Base-by-base conservation (phyloP, 2,888 invertebrate genomes). In the Therioaphis trifolii region DNA sequence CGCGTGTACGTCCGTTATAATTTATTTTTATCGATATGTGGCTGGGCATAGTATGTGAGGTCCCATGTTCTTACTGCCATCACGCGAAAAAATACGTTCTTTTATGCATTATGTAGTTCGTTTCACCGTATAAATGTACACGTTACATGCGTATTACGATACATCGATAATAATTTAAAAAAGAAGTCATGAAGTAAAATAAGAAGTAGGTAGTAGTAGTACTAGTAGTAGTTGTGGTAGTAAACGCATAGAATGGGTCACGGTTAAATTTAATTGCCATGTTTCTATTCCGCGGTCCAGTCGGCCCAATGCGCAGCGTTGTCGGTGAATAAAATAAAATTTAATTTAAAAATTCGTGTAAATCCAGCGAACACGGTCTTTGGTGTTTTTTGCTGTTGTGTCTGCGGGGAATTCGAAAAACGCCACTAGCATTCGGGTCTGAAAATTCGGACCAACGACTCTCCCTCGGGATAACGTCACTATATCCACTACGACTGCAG, bases 291-390 rank as follows among this genome's bases (percentile, higher is more conserved):
- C 40, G 29, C 46, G 46, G 63, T 63, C 15, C 63, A 15, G 58
- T n/a, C 5, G 12, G 11, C 35, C 18, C 4, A 46, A 46, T 12
- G 24, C 12, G 24, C 24, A 11, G 12, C 5, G 27, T 46, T 5
- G 74, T 18, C 27, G n/a, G 21, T 5, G 29, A 24, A 29, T 66
- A 43, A 71, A 43, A 75, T n/a, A 77, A 66, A 77, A 27, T 49
- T 66, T 35, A 66, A 66, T 66, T 66, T 35, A 66, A 66, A 66
- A 77, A 77, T 66, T 66, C 66, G 49, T 68, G 66, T 78, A 78
- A 78, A 68, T 68, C 46, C 68, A 1, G 49, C 29, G 27, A 46
- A 77, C 58, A n/a, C 76, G 66, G 66, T 35, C 35, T 46, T 29
- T 14, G 29, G 52, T 35, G 12, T 49, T n/a, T 21, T 15, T 21